These are phyloP conservation scores for Embidobia sp. DNA, from an alignment of 2,888 invertebrate species.

Conservation along the genomic window DNA sequence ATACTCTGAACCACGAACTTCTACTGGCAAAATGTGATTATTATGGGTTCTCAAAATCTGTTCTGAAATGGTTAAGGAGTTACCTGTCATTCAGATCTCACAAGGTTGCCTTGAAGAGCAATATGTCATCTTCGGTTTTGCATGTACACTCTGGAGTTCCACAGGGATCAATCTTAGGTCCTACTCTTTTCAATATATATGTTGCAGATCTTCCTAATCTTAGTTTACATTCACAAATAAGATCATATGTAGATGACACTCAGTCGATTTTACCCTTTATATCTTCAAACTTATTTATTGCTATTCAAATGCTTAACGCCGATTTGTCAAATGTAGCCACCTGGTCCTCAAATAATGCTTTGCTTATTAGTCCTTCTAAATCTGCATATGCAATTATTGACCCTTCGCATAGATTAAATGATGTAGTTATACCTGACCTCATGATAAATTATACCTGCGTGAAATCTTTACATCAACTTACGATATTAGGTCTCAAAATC, in stretches of 20 bases:
- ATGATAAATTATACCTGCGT: too few species aligned
- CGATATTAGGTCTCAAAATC: too few species aligned
- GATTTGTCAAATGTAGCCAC: neutral
- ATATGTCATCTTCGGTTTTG: neutral
- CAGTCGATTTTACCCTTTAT: neutral
- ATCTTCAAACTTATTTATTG: neutral
- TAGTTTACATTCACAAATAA: neutral
- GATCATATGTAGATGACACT: conserved; percentile 8
- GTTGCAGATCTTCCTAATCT: neutral
- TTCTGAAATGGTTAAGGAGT: neutral
- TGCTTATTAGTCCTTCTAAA: neutral
- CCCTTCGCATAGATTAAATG: neutral
- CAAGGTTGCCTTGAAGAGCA: neutral
- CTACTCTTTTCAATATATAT: neutral
- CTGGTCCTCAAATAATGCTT: neutral
- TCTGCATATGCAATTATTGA: neutral
- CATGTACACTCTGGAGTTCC: neutral
- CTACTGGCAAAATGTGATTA: neutral
- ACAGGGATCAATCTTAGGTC: conserved; percentile 9
- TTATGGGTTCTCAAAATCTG: neutral
- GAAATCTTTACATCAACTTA: too few species aligned
- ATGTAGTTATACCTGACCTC: too few species aligned
- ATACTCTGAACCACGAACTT: conserved; percentile 5
- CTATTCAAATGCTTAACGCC: neutral
- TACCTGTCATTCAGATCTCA: neutral